Conservation (phyloP, 2,888 invertebrate species). For the Lutraria lutraria region DNA sequence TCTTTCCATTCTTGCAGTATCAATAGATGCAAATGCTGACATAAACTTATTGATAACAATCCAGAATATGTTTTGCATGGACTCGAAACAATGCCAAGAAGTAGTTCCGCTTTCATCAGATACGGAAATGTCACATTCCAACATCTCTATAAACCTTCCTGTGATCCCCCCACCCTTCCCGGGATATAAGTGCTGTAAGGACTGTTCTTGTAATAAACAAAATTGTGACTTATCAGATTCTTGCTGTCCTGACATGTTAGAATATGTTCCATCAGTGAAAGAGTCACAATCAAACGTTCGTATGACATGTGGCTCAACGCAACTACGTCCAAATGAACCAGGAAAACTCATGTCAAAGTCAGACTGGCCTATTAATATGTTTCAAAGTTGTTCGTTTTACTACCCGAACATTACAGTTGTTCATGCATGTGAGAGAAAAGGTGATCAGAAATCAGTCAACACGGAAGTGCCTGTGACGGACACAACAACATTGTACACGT, state of each 20-base stretch:
- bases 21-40: neutral
- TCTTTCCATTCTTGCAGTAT: neutral
- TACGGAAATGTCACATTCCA: neutral
- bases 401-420: neutral
- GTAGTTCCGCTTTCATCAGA: neutral
- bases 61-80: neutral
- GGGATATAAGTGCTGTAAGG: neutral
- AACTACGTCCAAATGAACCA: neutral
- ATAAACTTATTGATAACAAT: neutral
- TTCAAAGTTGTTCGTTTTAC: neutral
- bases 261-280: neutral
- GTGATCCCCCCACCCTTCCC: neutral
- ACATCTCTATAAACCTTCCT: neutral
- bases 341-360: neutral
- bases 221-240: neutral
- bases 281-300: neutral
- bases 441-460: neutral
- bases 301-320: conserved; percentile 25
- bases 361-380: neutral
- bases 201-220: conserved; percentile 29
- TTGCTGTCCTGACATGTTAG: conserved; percentile 31
- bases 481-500: neutral
- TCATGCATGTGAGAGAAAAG: conserved; percentile 8
- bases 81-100: neutral
- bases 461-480: conserved; percentile 33